Percentiles rank a stretch among this genome's conserved stretches.
Conservation (phyloP, 53 echinoderm and acorn worm species). For the Stichopus horrens region DNA sequence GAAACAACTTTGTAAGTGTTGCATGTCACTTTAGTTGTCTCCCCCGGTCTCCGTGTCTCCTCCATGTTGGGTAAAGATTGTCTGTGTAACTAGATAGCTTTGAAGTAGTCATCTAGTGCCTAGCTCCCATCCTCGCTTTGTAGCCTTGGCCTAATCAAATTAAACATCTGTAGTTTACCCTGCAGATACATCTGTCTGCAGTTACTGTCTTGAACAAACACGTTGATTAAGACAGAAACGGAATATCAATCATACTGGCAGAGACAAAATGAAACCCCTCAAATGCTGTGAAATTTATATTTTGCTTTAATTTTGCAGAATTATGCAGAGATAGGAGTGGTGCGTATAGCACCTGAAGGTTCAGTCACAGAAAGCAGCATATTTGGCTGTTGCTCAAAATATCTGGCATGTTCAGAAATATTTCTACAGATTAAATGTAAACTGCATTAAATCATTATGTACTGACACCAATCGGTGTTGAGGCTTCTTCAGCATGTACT, state of each 20-base stretch:
- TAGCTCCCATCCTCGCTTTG: neutral
- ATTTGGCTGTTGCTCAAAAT: no score
- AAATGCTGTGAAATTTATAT: no score
- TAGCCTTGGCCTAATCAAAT: slow-evolving; percentile 3
- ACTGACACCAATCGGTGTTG: no score
- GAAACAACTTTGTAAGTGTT: neutral
- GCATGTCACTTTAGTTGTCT: neutral
- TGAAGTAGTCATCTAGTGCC: neutral
- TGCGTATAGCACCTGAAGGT: no score
- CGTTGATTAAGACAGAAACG: neutral
- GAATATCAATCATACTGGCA: neutral
- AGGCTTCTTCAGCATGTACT: no score
- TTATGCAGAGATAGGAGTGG: no score
- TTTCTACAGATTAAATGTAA: no score
- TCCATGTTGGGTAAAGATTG: neutral
- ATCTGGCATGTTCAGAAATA: no score
- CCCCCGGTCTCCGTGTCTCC: neutral
- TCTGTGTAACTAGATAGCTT: neutral
- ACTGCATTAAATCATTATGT: no score
- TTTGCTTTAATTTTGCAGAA: no score
- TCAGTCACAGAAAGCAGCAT: no score
- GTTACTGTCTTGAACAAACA: neutral
- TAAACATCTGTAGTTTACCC: neutral
- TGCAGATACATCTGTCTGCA: neutral
- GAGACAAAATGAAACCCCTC: no score